A percentile compares a stretch with the other conserved stretches of the same genome.
Evolutionary conservation across 2,888 invertebrate species (phyloP).

Genomic region (Diaphora mendica): DNA sequence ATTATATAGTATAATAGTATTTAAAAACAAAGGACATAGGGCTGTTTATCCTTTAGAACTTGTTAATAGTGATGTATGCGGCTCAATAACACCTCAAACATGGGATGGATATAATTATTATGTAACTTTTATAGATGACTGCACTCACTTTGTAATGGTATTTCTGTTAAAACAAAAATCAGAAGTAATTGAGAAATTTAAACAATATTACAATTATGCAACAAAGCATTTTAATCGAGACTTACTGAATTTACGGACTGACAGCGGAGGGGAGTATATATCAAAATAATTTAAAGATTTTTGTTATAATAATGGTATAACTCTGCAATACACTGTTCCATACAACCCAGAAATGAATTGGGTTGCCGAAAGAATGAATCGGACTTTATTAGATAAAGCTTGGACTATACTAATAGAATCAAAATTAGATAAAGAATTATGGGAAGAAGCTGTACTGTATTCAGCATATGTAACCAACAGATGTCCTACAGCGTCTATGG

Average conservation of each 20-base stretch:
- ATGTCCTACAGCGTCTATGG: background rate
- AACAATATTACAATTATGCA: background rate
- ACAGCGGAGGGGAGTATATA: background rate
- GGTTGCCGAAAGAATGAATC: too few species aligned
- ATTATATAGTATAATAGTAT: too few species aligned
- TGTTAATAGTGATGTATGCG: too few species aligned
- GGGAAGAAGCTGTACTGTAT: background rate
- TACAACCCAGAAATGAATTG: too few species aligned
- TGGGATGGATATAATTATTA: background rate
- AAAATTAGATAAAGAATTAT: background rate
- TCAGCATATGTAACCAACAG: background rate
- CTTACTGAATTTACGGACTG: background rate
- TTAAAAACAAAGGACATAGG: too few species aligned
- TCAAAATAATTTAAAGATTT: background rate
- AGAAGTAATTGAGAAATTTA: background rate
- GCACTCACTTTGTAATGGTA: background rate
- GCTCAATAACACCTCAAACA: too few species aligned
- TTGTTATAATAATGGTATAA: background rate
- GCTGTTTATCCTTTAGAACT: too few species aligned
- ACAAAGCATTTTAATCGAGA: background rate
- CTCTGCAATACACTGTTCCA: background rate
- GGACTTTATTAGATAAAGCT: too few species aligned
- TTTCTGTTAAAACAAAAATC: background rate
- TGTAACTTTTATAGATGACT: background rate
- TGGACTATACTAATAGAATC: background rate